Evolutionary conservation across 2,888 invertebrate genomes (phyloP).

Genomic region (Chrysomela aeneicollis): DNA sequence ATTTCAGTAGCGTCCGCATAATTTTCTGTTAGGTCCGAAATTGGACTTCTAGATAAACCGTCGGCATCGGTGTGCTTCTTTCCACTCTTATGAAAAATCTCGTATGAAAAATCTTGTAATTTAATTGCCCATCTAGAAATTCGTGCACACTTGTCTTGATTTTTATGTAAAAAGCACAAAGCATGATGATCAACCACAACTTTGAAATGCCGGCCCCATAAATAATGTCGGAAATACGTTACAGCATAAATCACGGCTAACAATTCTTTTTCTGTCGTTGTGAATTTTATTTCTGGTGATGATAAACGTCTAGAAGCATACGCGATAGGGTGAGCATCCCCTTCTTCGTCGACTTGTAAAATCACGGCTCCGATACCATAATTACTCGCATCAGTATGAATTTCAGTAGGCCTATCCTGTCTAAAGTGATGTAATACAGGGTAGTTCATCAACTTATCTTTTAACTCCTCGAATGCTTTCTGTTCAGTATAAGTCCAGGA

Average conservation of each 20-base stretch:
- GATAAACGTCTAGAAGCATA: background rate
- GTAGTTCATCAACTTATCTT: background rate
- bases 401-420: background rate
- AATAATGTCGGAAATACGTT: background rate
- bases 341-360: background rate
- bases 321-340: background rate
- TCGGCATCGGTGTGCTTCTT: conserved; percentile 7
- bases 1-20: no score
- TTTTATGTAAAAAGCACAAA: conserved; percentile 2
- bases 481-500: conserved; percentile 19
- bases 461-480: conserved; percentile 13
- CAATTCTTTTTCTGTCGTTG: conserved; percentile 6
- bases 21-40: no score
- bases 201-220: background rate
- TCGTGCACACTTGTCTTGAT: background rate
- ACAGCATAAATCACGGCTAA: background rate
- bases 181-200: conserved; percentile 6
- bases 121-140: conserved; percentile 1
- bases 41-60: background rate
- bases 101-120: background rate
- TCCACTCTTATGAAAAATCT: conserved; percentile 1
- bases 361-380: conserved; percentile 1
- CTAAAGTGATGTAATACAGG: conserved; percentile 9
- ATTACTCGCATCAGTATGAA: conserved; percentile 6
- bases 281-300: background rate